phyloP scores from a whole-genome alignment of 2,888 invertebrate species.

The Neoascia interrupta region DNA sequence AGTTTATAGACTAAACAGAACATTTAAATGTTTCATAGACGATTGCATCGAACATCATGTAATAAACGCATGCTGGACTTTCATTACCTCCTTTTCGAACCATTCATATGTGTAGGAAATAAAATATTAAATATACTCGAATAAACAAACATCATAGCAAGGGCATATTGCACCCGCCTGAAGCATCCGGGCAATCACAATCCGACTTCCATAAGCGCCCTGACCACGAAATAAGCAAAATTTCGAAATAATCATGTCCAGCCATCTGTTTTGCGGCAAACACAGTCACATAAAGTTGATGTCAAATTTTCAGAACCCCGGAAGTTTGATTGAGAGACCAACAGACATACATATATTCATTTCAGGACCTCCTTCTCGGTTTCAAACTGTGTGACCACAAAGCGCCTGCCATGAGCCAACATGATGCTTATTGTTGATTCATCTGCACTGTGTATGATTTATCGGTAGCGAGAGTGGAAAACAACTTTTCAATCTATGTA shows the following conservation, averaged over 20 bases:
- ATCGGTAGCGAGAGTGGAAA: conserved; percentile 24
- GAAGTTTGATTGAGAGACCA: conserved; percentile 59
- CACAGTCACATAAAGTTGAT: conserved; percentile 20
- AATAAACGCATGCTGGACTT: no score
- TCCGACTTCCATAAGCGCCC: no score
- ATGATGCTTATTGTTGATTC: conserved; percentile 39
- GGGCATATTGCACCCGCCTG: no score
- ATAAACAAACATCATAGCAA: no score
- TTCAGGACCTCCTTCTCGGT: background rate
- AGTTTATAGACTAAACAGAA: no score
- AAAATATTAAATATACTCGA: no score
- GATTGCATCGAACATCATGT: no score
- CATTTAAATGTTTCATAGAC: no score
- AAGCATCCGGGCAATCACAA: no score
- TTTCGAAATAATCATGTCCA: conserved; percentile 59
- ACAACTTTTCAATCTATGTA: conserved; percentile 16
- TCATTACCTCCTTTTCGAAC: no score
- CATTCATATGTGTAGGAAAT: no score
- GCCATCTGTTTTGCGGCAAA: conserved; percentile 47
- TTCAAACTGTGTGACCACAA: conserved; percentile 33
- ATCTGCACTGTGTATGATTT: conserved; percentile 32
- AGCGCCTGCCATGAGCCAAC: conserved; percentile 45
- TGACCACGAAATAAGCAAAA: conserved; percentile 47
- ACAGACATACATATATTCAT: conserved; percentile 25
- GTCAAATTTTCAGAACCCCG: conserved; percentile 42